phyloP scores from a whole-genome alignment of 2,888 invertebrate genomes.

The Acronicta aceris region DNA sequence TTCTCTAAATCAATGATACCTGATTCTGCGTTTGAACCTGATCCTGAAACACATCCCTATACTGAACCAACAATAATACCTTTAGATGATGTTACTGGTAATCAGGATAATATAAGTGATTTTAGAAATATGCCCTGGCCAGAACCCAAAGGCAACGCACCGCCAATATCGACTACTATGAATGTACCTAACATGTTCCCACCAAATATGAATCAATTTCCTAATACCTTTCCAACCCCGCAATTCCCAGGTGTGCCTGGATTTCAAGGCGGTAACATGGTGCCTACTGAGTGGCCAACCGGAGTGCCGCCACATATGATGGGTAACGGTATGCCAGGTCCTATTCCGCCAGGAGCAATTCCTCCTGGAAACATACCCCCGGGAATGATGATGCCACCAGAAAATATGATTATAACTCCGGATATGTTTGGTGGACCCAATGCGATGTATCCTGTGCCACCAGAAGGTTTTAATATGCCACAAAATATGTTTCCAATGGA shows the following conservation, averaged over 20 bases:
- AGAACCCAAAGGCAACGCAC: constrained; percentile 92
- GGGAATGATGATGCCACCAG: constrained; percentile 66
- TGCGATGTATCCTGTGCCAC: constrained; percentile 60
- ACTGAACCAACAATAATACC: constrained; percentile 95
- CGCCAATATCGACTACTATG: constrained; percentile 72
- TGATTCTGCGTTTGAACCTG: constrained; percentile 96
- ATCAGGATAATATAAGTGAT: constrained; percentile 94
- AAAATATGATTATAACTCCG: constrained; percentile 81
- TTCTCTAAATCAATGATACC: constrained; percentile 95
- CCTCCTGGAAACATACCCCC: constrained; percentile 75
- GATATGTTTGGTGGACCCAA: constrained; percentile 59
- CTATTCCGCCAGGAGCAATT: constrained; percentile 72
- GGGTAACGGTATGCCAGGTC: constrained; percentile 75
- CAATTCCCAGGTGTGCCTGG: constrained; percentile 82
- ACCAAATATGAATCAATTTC: constrained; percentile 82
- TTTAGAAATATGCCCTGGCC: constrained; percentile 95
- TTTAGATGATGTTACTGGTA: constrained; percentile 95
- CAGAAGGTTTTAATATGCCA: constrained; percentile 83
- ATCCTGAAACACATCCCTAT: constrained; percentile 93
- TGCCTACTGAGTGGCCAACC: constrained; percentile 80
- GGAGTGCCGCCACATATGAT: constrained; percentile 78
- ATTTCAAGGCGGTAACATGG: constrained; percentile 80
- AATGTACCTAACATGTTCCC: constrained; percentile 85
- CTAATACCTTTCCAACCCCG: constrained; percentile 81
- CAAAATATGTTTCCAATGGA: constrained; percentile 87